Base-by-base conservation (phyloP, 2,888 invertebrate species). In the Sussaba pulchella region DNA sequence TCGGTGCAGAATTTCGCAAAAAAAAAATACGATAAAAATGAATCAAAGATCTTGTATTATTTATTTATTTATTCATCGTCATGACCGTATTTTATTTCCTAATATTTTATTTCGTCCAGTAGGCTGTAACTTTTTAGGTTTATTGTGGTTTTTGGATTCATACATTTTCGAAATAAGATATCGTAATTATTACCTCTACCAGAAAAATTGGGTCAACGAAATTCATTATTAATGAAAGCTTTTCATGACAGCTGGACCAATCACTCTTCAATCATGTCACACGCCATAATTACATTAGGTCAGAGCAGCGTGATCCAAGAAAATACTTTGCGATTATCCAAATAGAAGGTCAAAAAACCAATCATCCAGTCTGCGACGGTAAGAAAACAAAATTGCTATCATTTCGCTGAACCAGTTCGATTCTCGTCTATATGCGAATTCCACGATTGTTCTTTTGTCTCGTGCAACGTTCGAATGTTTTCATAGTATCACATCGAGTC, bases 401-500 rank as follows among this genome's bases (percentile, higher is more conserved):
- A 43, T 72, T 54, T 63, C 43, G 24, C 39, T n/a, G 39, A 73
- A 73, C 61, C 63, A 83, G 85, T 86, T 85, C 83, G 82, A 86
- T 87, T 87, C 86, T 85, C 85, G 85, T 88, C 84, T 87, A 85
- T 86, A 87, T 88, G 88, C 85, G 86, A 84, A 87, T 85, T 82
- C 84, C 84, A 79, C 83, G 63, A 82, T 82, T 83, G 82, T 78
- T 85, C 83, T 86, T 85, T 82, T 84, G 82, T 87, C 85, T 85
- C 82, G 86, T 50, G 82, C 78, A 78, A 73, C 76, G 69, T 61
- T 61, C 59, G 31, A 66, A 83, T 85, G 86, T 84, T 88, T 87
- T 86, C 74, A 63, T 82, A 87, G 82, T 79, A 45, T 73, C 31
- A 36, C 71, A 70, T 75, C 57, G 54, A 70, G 54, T 61, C 63